Evolutionary conservation across 2,797 vertebrate species (phyloP).

Genomic region (Syngnathus rostellatus): DNA sequence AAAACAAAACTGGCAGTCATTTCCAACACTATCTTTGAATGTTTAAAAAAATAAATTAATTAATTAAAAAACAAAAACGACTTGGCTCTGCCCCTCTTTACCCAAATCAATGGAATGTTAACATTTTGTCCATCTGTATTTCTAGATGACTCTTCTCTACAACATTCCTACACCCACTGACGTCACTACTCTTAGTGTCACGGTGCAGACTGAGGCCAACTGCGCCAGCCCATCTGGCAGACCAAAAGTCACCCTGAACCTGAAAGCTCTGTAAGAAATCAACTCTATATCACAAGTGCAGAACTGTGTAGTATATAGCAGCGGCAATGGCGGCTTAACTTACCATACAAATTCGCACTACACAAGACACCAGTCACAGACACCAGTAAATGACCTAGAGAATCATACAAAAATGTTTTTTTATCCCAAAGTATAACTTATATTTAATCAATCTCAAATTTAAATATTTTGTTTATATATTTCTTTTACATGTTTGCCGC

Average conservation of each 20-base stretch:
- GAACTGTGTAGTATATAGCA: neutral
- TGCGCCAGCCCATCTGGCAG: constrained; percentile 15
- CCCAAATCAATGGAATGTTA: too few relatives aligned
- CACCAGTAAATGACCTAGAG: too few relatives aligned
- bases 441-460: too few relatives aligned
- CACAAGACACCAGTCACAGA: neutral
- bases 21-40: too few relatives aligned
- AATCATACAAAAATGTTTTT: too few relatives aligned
- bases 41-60: too few relatives aligned
- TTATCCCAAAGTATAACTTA: too few relatives aligned
- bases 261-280: constrained; percentile 31
- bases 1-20: too few relatives aligned
- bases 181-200: constrained; percentile 26
- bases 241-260: constrained; percentile 24
- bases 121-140: neutral
- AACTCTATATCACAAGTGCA: neutral
- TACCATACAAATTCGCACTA: neutral
- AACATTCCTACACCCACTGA: constrained; percentile 56
- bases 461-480: too few relatives aligned
- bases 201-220: constrained; percentile 10
- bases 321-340: neutral
- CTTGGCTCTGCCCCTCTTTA: too few relatives aligned
- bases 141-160: constrained; percentile 53
- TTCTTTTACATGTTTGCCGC: too few relatives aligned
- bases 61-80: too few relatives aligned